Evolutionary conservation across 2,113 vertebrate species (phyloP), one percentile per base, ranked within the genome.

Genomic region (Paracanthobrama guichenoti): DNA sequence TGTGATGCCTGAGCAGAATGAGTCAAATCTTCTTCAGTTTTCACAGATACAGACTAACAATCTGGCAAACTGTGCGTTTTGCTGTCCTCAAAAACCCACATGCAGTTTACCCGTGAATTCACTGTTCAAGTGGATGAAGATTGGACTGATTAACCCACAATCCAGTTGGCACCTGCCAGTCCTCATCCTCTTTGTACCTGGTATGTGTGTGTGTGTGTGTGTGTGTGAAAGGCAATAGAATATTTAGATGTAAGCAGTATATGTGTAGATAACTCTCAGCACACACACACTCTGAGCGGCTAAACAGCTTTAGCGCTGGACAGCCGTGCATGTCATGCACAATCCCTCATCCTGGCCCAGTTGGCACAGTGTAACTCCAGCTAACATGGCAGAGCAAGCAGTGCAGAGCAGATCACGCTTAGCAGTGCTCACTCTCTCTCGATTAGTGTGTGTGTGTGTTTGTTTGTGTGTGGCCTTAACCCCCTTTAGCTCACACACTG

Each of bases 301-400:
- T 92, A 91, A 93, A 91, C 89, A 86, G 88, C 88, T 88, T 92
- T 91, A 91, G 92, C 88, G 31, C 78, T 85, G 90, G 92, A 92
- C 88, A 89, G 91, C 91, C 89, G 91, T 91, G 76, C 81, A 73
- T 89, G 93, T 94, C 92, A 92, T 89, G 89, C 90, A 92, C 91
- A 89, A 92, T 89, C 88, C 90, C 90, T 94, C 88, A 92, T 90
- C 90, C 91, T 93, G 91, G 91, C 92, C 91, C 88, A 92, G 90
- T 93, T 93, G 93, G 93, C 91, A 91, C 46, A 72, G 74, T 67
- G 53, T 82, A 69, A 84, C 71, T 77, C 84, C 83, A 75, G 72
- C 66, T 77, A 79, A 76, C 67, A 59, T 87, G 69, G 84, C 81
- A 79, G 48, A 85, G 75, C 66, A 83, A 84, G 64, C 79, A 81